Base-by-base conservation (phyloP, 30 jellyfish, hydroid and myxozoan genomes). In the Aurelia aurita complex sp. Pacific region DNA sequence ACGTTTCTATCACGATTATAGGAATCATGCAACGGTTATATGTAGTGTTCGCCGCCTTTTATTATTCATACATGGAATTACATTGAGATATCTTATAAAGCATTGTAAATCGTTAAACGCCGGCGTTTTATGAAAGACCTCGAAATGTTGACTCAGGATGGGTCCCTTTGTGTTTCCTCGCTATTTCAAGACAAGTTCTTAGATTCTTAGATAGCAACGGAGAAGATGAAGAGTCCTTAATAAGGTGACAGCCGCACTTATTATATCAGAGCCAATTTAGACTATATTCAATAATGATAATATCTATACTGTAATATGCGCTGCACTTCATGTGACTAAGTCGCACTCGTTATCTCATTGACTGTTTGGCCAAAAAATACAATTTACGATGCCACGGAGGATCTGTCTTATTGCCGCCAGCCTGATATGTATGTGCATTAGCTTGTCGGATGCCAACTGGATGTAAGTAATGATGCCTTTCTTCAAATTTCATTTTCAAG, bases 221-320 rank as follows among this genome's bases (percentile, higher is more conserved):
- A 82, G 36, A 69, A 68, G 40, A 64, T 63, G 64, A 70, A 82
- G 80, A 60, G 85, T 74, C 75, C 67, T 63, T 82, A 82, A 82
- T 82, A 43, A 82, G 82, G 92, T 82, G 92, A 52, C 77, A 82
- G 92, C 92, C 92, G 52, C 92, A 82, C 59, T 82, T 61, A 36
- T 17, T 46, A 40, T 23, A 52, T 69, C 80, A 64, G 76, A 55
- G 65, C 87, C 61, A 57, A 23, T 71, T 60, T 50, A 72, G 85
- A 29, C 61, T 42, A 82, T 82, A 63, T 71, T 70, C 68, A 73
- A 70, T 42, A 46, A 64, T 82, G 85, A 42, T 62, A 34, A 71
- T 82, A 82, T 82, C 55, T 82, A 64, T 57, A 69, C 86, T 59
- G 92, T 72, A 71, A 69, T 74, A 72, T 14, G 83, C n/a, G 69